Evolutionary conservation across 30 jellyfish, hydroid and myxozoan genomes (phyloP), one percentile per base, ranked within the genome.

Genomic region (Catostylus mosaicus): DNA sequence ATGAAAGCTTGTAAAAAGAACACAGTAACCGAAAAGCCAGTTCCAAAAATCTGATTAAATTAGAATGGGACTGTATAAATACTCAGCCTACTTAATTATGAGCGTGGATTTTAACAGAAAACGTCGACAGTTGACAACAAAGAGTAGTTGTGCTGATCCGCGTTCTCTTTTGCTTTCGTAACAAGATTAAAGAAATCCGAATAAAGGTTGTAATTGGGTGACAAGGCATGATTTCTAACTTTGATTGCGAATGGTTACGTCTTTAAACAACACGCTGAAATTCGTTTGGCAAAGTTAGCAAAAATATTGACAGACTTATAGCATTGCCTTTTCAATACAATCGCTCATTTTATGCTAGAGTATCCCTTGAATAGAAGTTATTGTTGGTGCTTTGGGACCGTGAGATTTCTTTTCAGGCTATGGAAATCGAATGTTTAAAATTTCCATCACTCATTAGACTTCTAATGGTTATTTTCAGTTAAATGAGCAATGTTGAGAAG

Each of bases 121-220:
- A 22, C 34, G n/a, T 51, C 24, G 85, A 19, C 34, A 45, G 18
- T 10, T 35, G 37, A 4, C 5, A 57, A 74, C 85, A 60, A 74
- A 10, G 35, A 61, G 60, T n/a, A 27, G 54, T 20, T 24, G 22
- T 26, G 11, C 24, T 50, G 40, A 52, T 51, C 75, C 36, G 35
- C 34, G 63, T 50, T 74, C 73, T 74, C 85, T 50, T 74, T 74
- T 74, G 75, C 80, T 68, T 68, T 68, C 65, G 80, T 68, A 68
- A 68, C 56, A 68, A 22, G 80, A 68, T 68, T 68, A 68, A 46
- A 22, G 63, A 36, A 34, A 33, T 23, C 36, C n/a, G 20, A 68
- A 68, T 30, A 68, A 68, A 68, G 38, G 40, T 37, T 34, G 80
- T 68, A 68, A 68, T 68, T 38, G 4, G 43, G 62, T 37, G 35